Conservation (phyloP, 2,113 vertebrate species). For the Tonatia bakeri region DNA sequence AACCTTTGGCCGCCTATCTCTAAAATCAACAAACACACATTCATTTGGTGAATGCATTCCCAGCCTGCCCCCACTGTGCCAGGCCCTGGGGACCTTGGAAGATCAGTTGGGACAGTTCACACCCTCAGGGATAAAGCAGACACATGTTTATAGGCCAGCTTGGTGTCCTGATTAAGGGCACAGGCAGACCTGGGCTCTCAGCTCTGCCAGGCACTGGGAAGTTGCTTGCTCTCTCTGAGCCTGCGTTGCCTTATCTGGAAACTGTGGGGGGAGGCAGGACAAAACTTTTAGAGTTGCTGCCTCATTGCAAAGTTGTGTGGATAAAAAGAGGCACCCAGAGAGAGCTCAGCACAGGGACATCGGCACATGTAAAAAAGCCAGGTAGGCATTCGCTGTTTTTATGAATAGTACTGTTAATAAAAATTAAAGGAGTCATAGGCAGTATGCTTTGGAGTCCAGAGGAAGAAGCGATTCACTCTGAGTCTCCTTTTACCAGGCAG, state of each 20-base stretch:
- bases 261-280: not conserved
- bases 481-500: constrained; percentile 30
- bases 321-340: not conserved
- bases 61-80: not conserved
- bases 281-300: not conserved
- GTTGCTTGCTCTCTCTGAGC: not conserved
- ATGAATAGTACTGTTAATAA: not conserved
- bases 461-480: not conserved
- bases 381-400: not conserved
- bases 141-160: not conserved
- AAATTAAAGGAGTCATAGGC: not conserved
- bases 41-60: not conserved
- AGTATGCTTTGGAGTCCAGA: not conserved
- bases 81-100: not conserved
- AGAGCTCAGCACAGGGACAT: not conserved
- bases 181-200: not conserved
- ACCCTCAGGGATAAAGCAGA: not conserved
- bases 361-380: not conserved
- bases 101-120: not conserved
- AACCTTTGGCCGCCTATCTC: not conserved
- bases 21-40: not conserved
- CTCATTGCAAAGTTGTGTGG: not conserved
- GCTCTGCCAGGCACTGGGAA: not conserved
- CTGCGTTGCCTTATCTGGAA: not conserved
- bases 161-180: not conserved